Conservation (phyloP, 2,888 invertebrate genomes). For the Crossocerus cetratus region DNA sequence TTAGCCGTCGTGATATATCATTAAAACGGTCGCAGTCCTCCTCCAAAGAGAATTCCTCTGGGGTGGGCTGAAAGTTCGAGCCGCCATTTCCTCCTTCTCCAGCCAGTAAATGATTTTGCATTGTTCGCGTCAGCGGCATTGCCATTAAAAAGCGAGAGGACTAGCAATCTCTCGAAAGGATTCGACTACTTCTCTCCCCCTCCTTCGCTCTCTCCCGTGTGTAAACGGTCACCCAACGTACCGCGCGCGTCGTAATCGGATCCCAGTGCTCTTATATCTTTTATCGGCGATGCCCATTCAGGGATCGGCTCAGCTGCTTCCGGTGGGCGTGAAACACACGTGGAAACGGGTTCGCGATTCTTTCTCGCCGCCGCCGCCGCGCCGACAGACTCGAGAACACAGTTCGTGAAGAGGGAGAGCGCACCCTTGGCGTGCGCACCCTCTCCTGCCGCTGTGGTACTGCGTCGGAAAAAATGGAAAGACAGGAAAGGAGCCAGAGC, state of each 20-base stretch:
- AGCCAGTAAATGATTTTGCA: too few species aligned
- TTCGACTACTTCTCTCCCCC: constrained; percentile 18
- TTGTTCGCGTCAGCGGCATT: too few species aligned
- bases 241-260: constrained; percentile 73
- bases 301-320: constrained; percentile 73
- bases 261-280: constrained; percentile 69
- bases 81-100: neutral
- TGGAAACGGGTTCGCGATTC: constrained; percentile 76
- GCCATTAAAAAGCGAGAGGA: constrained; percentile 20
- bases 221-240: constrained; percentile 71
- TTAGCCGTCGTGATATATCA: constrained; percentile 51
- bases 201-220: constrained; percentile 21
- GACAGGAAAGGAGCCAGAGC: constrained; percentile 14
- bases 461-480: constrained; percentile 20
- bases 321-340: constrained; percentile 74
- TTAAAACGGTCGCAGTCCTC: too few species aligned
- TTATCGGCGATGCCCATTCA: constrained; percentile 68
- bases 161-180: constrained; percentile 30
- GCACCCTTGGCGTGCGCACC: constrained; percentile 37
- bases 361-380: constrained; percentile 51
- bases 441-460: constrained; percentile 11
- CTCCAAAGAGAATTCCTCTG: too few species aligned
- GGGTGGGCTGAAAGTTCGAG: too few species aligned
- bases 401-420: constrained; percentile 38
- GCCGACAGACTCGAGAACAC: constrained; percentile 40